phyloP scores from a whole-genome alignment of 1,140 invertebrate species.

The Tenebrio molitor region DNA sequence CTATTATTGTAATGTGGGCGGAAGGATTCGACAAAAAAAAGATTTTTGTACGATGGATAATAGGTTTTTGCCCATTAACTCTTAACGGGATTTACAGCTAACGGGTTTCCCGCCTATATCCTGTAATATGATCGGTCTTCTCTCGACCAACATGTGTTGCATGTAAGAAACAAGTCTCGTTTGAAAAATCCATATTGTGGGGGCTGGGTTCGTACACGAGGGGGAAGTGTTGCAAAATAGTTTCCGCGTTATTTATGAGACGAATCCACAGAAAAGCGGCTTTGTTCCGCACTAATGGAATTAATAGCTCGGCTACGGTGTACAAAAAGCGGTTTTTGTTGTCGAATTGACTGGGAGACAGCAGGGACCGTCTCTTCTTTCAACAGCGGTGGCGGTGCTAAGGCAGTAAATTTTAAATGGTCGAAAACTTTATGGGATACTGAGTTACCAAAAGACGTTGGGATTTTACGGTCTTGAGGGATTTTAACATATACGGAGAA shows the following conservation, averaged over 20 bases:
- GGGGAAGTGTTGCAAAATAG: slow-evolving; percentile 2
- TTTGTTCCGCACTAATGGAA: slow-evolving; percentile 23
- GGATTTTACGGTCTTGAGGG: too few species aligned
- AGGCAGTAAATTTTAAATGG: too few species aligned
- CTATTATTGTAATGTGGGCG: slow-evolving; percentile 9
- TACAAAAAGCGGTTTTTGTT: slow-evolving; percentile 18
- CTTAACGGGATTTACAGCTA: slow-evolving; percentile 43
- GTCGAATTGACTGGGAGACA: background rate
- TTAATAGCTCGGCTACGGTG: slow-evolving; percentile 9
- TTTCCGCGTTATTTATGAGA: slow-evolving; percentile 33
- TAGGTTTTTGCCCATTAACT: slow-evolving; percentile 39
- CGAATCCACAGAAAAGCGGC: slow-evolving; percentile 4
- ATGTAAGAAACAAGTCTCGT: background rate
- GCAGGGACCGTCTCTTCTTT: slow-evolving; percentile 2
- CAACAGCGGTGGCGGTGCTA: background rate
- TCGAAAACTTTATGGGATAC: too few species aligned
- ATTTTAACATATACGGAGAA: too few species aligned
- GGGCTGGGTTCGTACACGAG: slow-evolving; percentile 18
- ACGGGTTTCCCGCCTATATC: slow-evolving; percentile 43
- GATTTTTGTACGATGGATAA: slow-evolving; percentile 1
- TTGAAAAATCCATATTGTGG: slow-evolving; percentile 23
- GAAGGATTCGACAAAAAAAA: slow-evolving; percentile 1
- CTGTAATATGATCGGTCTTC: slow-evolving; percentile 43
- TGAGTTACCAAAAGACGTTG: too few species aligned
- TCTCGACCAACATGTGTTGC: slow-evolving; percentile 32